A percentile compares a stretch with the other conserved stretches of the same genome.
Evolutionary conservation across 2,113 vertebrate species (phyloP).

Genomic region (Heterocephalus glaber): DNA sequence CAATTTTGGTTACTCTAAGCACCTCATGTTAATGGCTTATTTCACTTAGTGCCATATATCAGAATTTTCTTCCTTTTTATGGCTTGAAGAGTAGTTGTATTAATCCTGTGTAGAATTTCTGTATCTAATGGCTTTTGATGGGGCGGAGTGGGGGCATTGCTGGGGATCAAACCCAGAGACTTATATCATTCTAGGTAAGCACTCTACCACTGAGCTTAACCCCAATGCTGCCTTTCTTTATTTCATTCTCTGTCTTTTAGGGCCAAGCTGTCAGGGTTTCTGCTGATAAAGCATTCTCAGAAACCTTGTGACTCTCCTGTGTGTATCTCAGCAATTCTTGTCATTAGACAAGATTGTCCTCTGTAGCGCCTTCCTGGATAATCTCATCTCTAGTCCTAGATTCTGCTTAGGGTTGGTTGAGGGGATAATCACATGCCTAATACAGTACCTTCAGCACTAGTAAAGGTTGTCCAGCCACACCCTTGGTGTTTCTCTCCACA

Average conservation of each 20-base stretch:
- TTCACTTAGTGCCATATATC: neutral
- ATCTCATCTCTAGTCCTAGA: neutral
- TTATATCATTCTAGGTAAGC: neutral
- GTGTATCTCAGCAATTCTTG: neutral
- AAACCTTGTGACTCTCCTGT: conserved; percentile 9
- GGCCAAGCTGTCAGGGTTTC: neutral
- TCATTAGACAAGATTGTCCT: neutral
- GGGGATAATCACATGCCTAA: neutral
- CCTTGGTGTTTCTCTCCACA: neutral
- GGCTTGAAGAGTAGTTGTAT: neutral
- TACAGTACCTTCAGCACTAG: neutral
- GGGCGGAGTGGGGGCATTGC: fast-evolving
- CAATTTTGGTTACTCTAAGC: neutral
- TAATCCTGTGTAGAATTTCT: neutral
- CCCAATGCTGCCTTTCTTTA: neutral
- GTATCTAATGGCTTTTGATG: neutral
- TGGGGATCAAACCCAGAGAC: neutral
- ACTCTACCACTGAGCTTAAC: neutral
- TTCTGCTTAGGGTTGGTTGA: neutral
- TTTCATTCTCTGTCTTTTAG: conserved; percentile 2
- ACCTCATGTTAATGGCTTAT: neutral
- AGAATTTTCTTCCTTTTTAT: neutral
- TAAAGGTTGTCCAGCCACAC: neutral
- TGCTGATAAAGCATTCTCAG: neutral
- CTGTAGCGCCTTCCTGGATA: neutral